Evolutionary conservation across 2,113 vertebrate genomes (phyloP).

Genomic region (Orycteropus afer): DNA sequence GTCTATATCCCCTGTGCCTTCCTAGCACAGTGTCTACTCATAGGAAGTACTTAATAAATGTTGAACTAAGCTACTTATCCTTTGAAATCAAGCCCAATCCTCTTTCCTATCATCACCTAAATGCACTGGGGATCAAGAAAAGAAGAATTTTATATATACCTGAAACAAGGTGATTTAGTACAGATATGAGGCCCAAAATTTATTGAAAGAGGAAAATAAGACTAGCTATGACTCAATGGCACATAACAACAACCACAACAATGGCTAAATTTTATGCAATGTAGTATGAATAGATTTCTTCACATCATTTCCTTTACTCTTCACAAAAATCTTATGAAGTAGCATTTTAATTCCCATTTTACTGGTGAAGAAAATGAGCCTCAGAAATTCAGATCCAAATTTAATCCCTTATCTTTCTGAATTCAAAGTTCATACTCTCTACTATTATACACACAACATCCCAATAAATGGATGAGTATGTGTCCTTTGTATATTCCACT

Average conservation of each 20-base stretch:
- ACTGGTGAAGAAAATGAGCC: not conserved
- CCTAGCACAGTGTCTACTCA: not conserved
- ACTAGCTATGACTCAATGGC: no score
- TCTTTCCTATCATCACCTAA: not conserved
- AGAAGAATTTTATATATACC: not conserved
- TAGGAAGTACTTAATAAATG: no score
- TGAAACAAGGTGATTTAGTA: not conserved
- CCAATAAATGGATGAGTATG: not conserved
- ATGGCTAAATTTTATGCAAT: not conserved
- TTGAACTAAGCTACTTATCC: not conserved
- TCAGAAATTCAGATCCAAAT: constrained; percentile 7
- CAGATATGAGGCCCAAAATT: not conserved
- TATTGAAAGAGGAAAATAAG: not conserved
- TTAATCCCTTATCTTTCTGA: not conserved
- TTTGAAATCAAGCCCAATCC: no score
- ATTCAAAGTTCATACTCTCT: not conserved
- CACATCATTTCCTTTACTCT: not conserved
- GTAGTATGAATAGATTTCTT: not conserved
- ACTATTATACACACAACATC: not conserved
- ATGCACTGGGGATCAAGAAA: not conserved
- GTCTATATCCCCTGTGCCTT: not conserved
- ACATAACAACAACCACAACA: no score
- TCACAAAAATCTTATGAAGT: not conserved
- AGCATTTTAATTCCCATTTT: not conserved
- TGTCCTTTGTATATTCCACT: not conserved